These are phyloP conservation scores for Mus spicilegus DNA, from an alignment of 2,113 vertebrate species.

Conservation along the genomic window DNA sequence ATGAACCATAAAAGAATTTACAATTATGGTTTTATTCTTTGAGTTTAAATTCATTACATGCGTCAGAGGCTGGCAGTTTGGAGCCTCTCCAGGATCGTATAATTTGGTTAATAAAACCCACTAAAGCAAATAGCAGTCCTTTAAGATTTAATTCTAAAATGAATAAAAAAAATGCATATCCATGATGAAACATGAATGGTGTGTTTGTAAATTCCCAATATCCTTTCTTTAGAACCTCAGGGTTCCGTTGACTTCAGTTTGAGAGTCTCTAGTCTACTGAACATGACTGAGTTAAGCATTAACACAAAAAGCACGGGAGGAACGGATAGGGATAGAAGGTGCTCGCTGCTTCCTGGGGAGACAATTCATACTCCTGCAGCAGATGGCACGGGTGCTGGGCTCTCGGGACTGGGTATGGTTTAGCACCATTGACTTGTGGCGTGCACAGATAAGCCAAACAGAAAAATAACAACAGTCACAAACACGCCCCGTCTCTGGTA, in stretches of 20 bases:
- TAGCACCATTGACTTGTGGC: background rate
- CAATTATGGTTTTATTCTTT: background rate
- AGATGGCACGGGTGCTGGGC: background rate
- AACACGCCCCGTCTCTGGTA: background rate
- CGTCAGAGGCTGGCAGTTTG: background rate
- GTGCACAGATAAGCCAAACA: conserved; percentile 2
- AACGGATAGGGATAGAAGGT: background rate
- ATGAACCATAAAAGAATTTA: background rate
- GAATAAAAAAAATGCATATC: conserved; percentile 22
- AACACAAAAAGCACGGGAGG: background rate
- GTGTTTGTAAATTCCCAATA: background rate
- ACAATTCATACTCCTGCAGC: background rate
- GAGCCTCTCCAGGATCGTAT: background rate
- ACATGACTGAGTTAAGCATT: background rate
- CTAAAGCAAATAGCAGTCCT: background rate
- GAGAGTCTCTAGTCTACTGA: conserved; percentile 19
- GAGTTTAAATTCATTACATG: conserved; percentile 28
- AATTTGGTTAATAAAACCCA: conserved; percentile 23
- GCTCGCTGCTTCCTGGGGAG: background rate
- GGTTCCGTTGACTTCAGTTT: background rate
- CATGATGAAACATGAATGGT: conserved; percentile 55
- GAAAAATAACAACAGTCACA: background rate
- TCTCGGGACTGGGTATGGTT: background rate
- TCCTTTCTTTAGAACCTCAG: background rate
- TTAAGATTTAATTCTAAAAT: conserved; percentile 22